Evolutionary conservation across 2,113 vertebrate species (phyloP), one percentile per base, ranked within the genome.

Genomic region (Dermatemys mawii): DNA sequence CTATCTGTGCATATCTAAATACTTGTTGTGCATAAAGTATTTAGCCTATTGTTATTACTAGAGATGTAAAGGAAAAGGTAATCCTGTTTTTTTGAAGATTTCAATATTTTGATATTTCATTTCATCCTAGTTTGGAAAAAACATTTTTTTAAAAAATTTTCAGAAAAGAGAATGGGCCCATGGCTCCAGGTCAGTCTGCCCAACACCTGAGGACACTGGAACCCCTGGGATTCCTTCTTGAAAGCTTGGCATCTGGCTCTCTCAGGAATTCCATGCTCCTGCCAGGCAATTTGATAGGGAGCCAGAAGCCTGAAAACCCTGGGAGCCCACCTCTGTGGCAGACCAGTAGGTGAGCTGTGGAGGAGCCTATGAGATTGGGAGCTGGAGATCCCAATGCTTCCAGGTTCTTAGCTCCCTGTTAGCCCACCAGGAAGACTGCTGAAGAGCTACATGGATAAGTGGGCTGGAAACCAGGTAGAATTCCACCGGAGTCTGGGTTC

Each of bases 401-500:
- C n/a, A 54, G 60, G 50, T 53, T 84, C n/a, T 78, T 32, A 53
- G 78, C 80, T 94, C 32, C 48, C 44, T 44, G 38, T 78, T 41
- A 83, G 48, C 16, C 60, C 88, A 49, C 50, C 63, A 81, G 22
- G 93, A 82, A 89, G 82, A 46, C 38, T 92, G 87, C 63, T 70
- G 22, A 67, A 29, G 76, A 97, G 79, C 75, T 89, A 92, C 78
- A 95, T 11, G 79, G 83, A 81, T 91, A 81, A 93, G 50, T 46
- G 81, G 38, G 26, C 93, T 51, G 44, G 81, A 91, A 83, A 76
- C 35, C 4, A n/a, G 16, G 32, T 3, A 67, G 35, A 14, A 60
- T 60, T 32, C 57, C 13, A 60, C 32, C 29, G 4, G 57, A 13
- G 27, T 48, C 81, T 95, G 91, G 95, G 95, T 11, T 81, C 84